Evolutionary conservation across 2,888 invertebrate species (phyloP).

Genomic region (Neria commutata): DNA sequence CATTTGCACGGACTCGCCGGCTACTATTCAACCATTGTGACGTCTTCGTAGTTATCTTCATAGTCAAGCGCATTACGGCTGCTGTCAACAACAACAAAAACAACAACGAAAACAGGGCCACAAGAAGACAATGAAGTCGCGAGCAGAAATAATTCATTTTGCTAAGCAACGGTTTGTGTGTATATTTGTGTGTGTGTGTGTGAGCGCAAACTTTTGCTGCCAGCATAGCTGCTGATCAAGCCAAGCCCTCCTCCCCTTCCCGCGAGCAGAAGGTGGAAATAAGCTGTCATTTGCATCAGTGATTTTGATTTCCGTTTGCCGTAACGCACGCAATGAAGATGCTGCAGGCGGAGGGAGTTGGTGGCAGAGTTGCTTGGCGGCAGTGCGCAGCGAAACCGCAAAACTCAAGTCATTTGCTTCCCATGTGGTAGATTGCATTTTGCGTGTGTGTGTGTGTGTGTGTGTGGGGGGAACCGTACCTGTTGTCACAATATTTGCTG

Average conservation of each 20-base stretch:
- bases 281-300: slow-evolving; percentile 32
- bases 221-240: not conserved
- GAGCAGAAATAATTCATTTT: slow-evolving; percentile 6
- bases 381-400: slow-evolving; percentile 9
- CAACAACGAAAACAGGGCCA: too few species aligned
- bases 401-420: slow-evolving; percentile 11
- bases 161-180: not conserved
- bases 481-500: slow-evolving; percentile 1
- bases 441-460: slow-evolving; percentile 5
- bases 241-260: too few species aligned
- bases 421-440: too few species aligned
- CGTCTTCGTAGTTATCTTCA: too few species aligned
- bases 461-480: not conserved
- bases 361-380: not conserved
- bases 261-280: slow-evolving; percentile 17
- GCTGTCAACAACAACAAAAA: too few species aligned
- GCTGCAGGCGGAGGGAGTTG: not conserved
- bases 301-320: slow-evolving; percentile 26
- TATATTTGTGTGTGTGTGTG: not conserved
- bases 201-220: not conserved
- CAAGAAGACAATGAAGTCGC: too few species aligned
- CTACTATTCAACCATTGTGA: too few species aligned
- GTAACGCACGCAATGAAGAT: not conserved
- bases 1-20: too few species aligned
- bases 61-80: too few species aligned